Evolutionary conservation across 2,113 vertebrate species (phyloP), one percentile per base, ranked within the genome.

Genomic region (Arizona elegans): DNA sequence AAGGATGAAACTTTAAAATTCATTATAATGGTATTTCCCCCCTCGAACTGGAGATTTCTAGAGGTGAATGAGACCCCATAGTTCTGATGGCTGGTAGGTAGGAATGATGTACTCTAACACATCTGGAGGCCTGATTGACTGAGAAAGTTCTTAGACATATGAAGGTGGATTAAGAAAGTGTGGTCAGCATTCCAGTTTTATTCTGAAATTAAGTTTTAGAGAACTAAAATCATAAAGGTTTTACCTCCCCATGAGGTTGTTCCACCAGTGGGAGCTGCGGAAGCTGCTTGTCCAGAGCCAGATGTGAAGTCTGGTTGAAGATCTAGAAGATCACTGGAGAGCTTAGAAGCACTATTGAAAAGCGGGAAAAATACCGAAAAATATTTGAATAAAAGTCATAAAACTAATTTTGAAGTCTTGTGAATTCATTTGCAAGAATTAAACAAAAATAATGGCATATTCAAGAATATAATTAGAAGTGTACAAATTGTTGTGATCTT

Each of bases 201-300:
- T 33, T 59, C 7, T 52, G 19, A 62, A 38, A 75, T 21, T 33
- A 21, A 13, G 1, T 38, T 56, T 43, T 54, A 43, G 24, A 86
- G 58, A 90, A 75, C 93, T 65, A 47, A 88, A 92, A 93, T 92
- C 0, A 97, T 24, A n/a, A 94, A 58, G 90, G 93, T 93, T 95
- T 98, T 98, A 99, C 99, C 99, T 98, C 99, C 99, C 99, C 99
- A 99, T 0, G 98, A 97, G 47, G 98, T 98, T 94, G 98, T 98
- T 88, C 98, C 98, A 59, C 96, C 97, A 3, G 98, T 9, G 75
- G 75, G 88, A 38, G 97, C 96, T n/a, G 97, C 98, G 23, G 98
- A 95, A 95, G 98, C 96, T 1, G 97, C 96, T 8, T 97, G 97
- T 29, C 96, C 98, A 95, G 97, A 26, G 95, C 97, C 50, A 96